Evolutionary conservation across 2,113 vertebrate genomes (phyloP).

Genomic region (Cinclus mexicanus): DNA sequence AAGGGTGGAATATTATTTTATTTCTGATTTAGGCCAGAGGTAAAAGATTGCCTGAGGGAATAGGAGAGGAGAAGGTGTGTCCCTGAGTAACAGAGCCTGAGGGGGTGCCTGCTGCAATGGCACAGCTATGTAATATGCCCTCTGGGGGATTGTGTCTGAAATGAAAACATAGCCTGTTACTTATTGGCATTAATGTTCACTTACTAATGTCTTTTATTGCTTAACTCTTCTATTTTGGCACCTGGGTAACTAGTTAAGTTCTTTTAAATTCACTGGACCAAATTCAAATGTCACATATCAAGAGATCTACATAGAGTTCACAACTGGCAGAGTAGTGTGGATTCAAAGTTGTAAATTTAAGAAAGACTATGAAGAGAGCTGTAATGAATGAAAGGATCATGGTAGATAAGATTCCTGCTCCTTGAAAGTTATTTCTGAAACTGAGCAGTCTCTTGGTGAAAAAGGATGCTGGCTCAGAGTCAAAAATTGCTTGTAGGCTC

Average conservation of each 20-base stretch:
- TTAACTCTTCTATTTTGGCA: conserved; percentile 31
- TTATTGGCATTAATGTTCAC: conserved; percentile 45
- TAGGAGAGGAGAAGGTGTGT: conserved; percentile 24
- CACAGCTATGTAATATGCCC: not conserved
- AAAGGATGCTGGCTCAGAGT: not conserved
- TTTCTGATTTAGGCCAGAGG: conserved; percentile 26
- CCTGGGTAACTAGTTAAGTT: conserved; percentile 6
- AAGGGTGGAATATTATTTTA: conserved; percentile 35
- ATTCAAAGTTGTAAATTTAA: not conserved
- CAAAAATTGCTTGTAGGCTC: not conserved
- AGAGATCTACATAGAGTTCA: not conserved
- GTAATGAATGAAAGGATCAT: not conserved
- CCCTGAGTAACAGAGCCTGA: not conserved
- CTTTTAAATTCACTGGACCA: conserved; percentile 25
- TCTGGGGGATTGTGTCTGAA: not conserved
- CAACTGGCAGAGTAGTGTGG: not conserved
- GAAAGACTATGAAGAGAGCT: not conserved
- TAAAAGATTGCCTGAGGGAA: conserved; percentile 3
- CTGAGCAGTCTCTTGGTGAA: not conserved
- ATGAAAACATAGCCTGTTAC: conserved; percentile 33
- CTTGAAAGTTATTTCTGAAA: not conserved
- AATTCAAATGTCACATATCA: conserved; percentile 26
- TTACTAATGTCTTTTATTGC: conserved; percentile 34
- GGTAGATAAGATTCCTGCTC: not conserved
- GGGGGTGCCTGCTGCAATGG: conserved; percentile 18